These are phyloP conservation scores for Leptinotarsa undecemlineata DNA, from an alignment of 1,140 invertebrate species.

Conservation along the genomic window DNA sequence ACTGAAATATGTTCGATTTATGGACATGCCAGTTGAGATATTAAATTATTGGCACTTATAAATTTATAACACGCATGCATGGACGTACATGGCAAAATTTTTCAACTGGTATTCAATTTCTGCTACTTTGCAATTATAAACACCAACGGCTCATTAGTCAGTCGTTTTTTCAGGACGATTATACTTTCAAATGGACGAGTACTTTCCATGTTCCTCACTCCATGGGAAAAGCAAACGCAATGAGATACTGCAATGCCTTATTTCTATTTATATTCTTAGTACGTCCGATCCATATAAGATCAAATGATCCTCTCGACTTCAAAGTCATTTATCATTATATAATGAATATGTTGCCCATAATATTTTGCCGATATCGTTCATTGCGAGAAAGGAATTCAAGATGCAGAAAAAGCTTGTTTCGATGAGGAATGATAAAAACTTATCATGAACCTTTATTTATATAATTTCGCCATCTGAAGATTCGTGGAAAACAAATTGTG, in stretches of 20 bases:
- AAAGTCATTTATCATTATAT: not conserved
- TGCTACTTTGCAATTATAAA: not conserved
- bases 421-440: too few species aligned
- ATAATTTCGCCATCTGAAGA: too few species aligned
- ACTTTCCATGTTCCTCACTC: not conserved
- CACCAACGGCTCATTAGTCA: slow-evolving; percentile 1
- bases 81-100: slow-evolving; percentile 2
- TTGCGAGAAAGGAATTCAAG: too few species aligned
- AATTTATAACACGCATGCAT: not conserved
- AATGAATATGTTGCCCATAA: not conserved
- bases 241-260: not conserved
- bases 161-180: slow-evolving; percentile 2
- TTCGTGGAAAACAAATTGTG: too few species aligned
- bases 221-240: not conserved
- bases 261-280: not conserved
- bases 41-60: not conserved
- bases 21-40: slow-evolving; percentile 5
- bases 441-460: too few species aligned
- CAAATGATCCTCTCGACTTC: not conserved
- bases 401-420: too few species aligned
- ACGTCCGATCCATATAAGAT: not conserved
- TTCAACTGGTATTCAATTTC: not conserved
- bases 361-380: not conserved
- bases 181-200: not conserved
- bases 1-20: not conserved